Conservation (phyloP, 2,797 vertebrate species). For the Euphonia xanthogaster region DNA sequence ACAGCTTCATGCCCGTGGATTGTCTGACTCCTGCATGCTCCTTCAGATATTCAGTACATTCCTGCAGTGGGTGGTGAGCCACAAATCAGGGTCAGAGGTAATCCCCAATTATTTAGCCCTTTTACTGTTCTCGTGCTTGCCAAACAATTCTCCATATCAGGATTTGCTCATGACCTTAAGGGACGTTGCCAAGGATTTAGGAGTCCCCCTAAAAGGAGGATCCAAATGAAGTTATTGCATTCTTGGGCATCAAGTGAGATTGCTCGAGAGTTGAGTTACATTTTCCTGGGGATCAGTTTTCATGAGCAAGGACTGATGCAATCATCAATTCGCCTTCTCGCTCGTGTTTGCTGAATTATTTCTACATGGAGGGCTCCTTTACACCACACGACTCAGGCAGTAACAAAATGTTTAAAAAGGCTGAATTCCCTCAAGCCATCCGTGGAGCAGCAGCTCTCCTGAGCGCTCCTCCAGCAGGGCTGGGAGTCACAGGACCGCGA, state of each 20-base stretch:
- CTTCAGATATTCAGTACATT: conserved; percentile 44
- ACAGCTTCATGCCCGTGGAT: neutral
- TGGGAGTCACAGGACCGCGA: neutral
- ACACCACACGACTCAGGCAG: accelerated
- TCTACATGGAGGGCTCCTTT: neutral
- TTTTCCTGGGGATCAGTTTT: conserved; percentile 53
- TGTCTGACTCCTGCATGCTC: conserved; percentile 26
- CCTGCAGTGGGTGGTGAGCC: conserved; percentile 56
- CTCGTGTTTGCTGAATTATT: conserved; percentile 21
- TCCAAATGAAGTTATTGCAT: conserved; percentile 28
- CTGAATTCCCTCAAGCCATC: neutral
- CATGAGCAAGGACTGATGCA: conserved; percentile 46
- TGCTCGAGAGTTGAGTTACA: conserved; percentile 37
- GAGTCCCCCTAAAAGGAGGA: conserved; percentile 61
- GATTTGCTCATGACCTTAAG: conserved; percentile 64
- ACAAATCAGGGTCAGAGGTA: conserved; percentile 55
- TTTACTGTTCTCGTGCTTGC: conserved; percentile 43
- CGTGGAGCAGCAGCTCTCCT: neutral
- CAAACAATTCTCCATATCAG: conserved; percentile 49
- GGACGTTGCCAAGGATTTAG: conserved; percentile 50
- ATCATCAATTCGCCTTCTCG: neutral
- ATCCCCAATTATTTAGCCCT: conserved; percentile 64
- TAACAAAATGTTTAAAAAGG: neutral
- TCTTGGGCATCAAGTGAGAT: conserved; percentile 26
- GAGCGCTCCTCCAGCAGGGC: neutral